Conservation (phyloP, 2,797 vertebrate genomes). For the Silurus aristotelis region DNA sequence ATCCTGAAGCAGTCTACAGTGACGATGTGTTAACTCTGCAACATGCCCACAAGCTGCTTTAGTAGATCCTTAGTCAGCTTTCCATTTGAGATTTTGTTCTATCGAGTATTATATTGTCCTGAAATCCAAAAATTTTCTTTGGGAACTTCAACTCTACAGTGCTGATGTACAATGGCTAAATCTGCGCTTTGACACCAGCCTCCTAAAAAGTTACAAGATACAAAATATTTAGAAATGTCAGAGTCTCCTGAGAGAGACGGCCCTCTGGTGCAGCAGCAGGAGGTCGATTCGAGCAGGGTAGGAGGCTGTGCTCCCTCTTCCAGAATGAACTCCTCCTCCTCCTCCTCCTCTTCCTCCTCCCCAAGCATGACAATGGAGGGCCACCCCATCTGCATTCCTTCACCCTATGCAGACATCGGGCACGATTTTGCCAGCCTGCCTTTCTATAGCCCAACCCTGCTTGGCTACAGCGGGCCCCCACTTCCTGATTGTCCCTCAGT, state of each 20-base stretch:
- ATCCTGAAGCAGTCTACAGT: not conserved
- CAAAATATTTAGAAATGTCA: slow-evolving; percentile 24
- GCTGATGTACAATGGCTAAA: not conserved
- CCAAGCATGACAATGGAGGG: slow-evolving; percentile 71
- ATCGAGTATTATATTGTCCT: not conserved
- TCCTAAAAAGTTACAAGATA: not conserved
- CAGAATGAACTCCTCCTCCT: slow-evolving; percentile 71
- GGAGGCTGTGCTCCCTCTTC: slow-evolving; percentile 72
- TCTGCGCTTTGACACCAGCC: not conserved
- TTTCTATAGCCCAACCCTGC: slow-evolving; percentile 85
- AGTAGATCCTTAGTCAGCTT: not conserved
- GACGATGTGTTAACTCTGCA: slow-evolving; percentile 33
- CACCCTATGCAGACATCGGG: slow-evolving; percentile 82
- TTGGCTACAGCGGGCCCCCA: slow-evolving; percentile 76
- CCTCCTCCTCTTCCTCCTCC: slow-evolving; percentile 60
- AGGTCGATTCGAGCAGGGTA: slow-evolving; percentile 77
- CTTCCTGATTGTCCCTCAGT: slow-evolving; percentile 72
- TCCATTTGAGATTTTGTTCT: not conserved
- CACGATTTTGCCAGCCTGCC: slow-evolving; percentile 83
- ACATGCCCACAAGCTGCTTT: slow-evolving; percentile 7
- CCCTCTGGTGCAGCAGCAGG: slow-evolving; percentile 81
- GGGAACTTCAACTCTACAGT: not conserved
- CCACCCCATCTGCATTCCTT: slow-evolving; percentile 84
- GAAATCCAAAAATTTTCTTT: not conserved
- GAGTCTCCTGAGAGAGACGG: slow-evolving; percentile 74